Conservation (phyloP, 1,140 invertebrate species). For the Cherax destructor region DNA sequence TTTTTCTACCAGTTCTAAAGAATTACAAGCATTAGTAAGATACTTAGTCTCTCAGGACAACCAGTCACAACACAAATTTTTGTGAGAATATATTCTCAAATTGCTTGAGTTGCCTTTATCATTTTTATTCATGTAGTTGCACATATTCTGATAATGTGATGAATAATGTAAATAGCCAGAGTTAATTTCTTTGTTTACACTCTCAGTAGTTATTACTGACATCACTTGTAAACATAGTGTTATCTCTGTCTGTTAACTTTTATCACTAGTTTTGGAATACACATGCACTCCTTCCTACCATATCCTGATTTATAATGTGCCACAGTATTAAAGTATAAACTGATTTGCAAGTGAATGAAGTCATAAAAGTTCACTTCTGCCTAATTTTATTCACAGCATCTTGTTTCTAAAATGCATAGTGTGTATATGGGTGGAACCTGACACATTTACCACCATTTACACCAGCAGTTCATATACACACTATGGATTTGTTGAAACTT, state of each 20-base stretch:
- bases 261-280: neutral
- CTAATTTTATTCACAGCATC: neutral
- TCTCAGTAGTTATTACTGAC: neutral
- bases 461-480: conserved; percentile 2
- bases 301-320: conserved; percentile 57
- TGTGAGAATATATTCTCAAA: conserved; percentile 18
- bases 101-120: neutral
- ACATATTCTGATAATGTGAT: conserved; percentile 5
- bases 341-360: conserved; percentile 37
- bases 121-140: neutral
- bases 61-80: neutral
- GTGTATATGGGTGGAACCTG: conserved; percentile 36
- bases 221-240: neutral
- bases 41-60: neutral
- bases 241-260: conserved; percentile 12
- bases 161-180: conserved; percentile 3
- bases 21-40: conserved; percentile 25
- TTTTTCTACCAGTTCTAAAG: conserved; percentile 10
- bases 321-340: conserved; percentile 61
- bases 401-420: conserved; percentile 5
- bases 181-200: conserved; percentile 11
- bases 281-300: conserved; percentile 11
- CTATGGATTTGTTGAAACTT: conserved; percentile 1
- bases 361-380: conserved; percentile 47
- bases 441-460: conserved; percentile 47